phyloP scores from a whole-genome alignment of 1,140 invertebrate genomes.

The Acromyrmex heyeri region DNA sequence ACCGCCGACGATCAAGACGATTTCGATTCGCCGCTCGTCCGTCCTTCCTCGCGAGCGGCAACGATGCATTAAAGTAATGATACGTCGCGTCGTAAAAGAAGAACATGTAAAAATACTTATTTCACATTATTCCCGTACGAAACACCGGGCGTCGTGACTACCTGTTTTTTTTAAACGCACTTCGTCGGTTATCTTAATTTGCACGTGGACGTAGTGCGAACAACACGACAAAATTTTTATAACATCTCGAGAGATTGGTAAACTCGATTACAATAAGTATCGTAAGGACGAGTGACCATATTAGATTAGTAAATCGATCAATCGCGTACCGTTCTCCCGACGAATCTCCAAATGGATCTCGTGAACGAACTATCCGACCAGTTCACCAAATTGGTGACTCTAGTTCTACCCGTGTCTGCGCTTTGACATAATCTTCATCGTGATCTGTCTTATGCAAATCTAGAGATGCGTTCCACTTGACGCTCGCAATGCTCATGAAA shows the following conservation, averaged over 20 bases:
- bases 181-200: slow-evolving; percentile 2
- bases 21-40: slow-evolving; percentile 75
- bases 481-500: no score
- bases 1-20: slow-evolving; percentile 75
- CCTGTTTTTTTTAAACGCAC: slow-evolving; percentile 31
- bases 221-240: background rate
- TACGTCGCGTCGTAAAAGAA: slow-evolving; percentile 69
- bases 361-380: background rate
- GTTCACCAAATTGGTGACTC: slow-evolving; percentile 35
- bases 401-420: slow-evolving; percentile 7
- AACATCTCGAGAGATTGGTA: background rate
- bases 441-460: slow-evolving; percentile 37
- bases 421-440: slow-evolving; percentile 18
- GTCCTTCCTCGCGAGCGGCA: slow-evolving; percentile 71
- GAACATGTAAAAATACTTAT: slow-evolving; percentile 69
- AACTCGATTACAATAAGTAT: background rate
- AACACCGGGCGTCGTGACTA: slow-evolving; percentile 35
- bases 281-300: background rate
- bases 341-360: slow-evolving; percentile 18
- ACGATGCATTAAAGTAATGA: slow-evolving; percentile 78
- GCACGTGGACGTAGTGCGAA: background rate
- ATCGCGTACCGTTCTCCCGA: slow-evolving; percentile 2
- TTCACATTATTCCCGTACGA: slow-evolving; percentile 62
- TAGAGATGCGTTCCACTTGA: background rate
- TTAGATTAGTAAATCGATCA: background rate